These are phyloP conservation scores for Colletes collaris DNA, from an alignment of 2,888 invertebrate species.

Conservation along the genomic window DNA sequence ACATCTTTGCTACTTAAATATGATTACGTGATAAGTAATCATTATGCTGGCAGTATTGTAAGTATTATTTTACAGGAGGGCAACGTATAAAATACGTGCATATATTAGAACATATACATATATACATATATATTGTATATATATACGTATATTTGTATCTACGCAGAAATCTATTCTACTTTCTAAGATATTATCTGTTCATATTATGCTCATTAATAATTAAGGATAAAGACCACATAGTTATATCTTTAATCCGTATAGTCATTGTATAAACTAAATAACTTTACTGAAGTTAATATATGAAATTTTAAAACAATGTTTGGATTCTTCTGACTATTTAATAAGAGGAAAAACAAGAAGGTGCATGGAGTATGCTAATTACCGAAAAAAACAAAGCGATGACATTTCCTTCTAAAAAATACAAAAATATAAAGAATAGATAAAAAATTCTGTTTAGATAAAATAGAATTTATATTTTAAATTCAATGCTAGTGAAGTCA, in stretches of 20 bases:
- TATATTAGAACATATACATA: conserved; percentile 41
- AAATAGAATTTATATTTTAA: conserved; percentile 41
- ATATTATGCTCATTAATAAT: conserved; percentile 79
- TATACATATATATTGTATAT: conserved; percentile 7
- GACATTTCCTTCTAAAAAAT: conserved; percentile 34
- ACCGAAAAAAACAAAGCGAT: conserved; percentile 2
- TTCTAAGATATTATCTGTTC: conserved; percentile 75
- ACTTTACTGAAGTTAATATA: conserved; percentile 62
- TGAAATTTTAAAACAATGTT: conserved; percentile 57
- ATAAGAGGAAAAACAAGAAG: conserved; percentile 19
- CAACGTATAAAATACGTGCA: conserved; percentile 45
- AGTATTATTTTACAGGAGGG: conserved; percentile 37
- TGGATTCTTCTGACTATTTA: conserved; percentile 49
- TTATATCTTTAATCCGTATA: conserved; percentile 57
- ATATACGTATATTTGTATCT: conserved; percentile 45
- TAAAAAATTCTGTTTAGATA: conserved; percentile 37
- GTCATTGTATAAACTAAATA: conserved; percentile 65
- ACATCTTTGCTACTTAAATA: conserved; percentile 12
- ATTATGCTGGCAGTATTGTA: conserved; percentile 47
- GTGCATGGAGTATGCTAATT: conserved; percentile 14
- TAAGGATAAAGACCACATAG: conserved; percentile 70
- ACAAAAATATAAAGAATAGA: neutral
- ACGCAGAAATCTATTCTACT: conserved; percentile 61
- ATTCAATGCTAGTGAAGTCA: conserved; percentile 27
- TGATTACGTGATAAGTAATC: conserved; percentile 23